Evolutionary conservation across 2,888 invertebrate genomes (phyloP).

Genomic region (Neelides folsomi): DNA sequence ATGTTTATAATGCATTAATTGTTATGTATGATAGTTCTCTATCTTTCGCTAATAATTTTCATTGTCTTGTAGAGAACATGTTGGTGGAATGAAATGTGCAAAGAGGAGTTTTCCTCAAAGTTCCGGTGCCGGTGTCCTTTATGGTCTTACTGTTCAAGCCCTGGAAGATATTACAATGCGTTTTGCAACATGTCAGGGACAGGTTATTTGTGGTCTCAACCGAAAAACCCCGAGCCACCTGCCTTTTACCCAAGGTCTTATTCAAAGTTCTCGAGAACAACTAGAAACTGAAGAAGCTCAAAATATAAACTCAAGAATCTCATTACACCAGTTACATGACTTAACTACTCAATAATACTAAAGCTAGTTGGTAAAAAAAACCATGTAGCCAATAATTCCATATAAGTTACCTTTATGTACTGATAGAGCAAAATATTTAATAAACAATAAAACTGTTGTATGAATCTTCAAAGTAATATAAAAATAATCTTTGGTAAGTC

Average conservation of each 20-base stretch:
- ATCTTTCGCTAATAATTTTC: too few species aligned
- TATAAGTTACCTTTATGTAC: too few species aligned
- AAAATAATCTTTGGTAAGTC: too few species aligned
- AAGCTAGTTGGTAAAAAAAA: too few species aligned
- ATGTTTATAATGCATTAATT: too few species aligned
- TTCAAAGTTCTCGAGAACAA: constrained; percentile 4
- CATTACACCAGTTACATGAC: too few species aligned
- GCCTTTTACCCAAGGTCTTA: constrained; percentile 1
- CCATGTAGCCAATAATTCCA: too few species aligned
- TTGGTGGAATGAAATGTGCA: constrained; percentile 89
- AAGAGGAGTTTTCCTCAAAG: constrained; percentile 74
- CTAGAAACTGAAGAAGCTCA: constrained; percentile 3
- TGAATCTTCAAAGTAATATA: neutral
- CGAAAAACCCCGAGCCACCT: constrained; percentile 35
- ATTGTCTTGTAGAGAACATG: constrained; percentile 62
- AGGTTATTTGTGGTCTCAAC: constrained; percentile 81
- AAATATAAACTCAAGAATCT: constrained; percentile 7
- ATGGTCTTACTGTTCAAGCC: constrained; percentile 76
- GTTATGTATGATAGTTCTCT: neutral
- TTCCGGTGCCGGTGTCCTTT: constrained; percentile 78
- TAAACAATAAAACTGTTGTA: too few species aligned
- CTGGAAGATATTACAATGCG: constrained; percentile 78
- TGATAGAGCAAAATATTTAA: too few species aligned
- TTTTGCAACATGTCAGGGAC: constrained; percentile 80
- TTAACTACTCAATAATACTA: too few species aligned